Evolutionary conservation across 2,797 vertebrate genomes (phyloP), one percentile per base, ranked within the genome.

Genomic region (Onychomys torridus): DNA sequence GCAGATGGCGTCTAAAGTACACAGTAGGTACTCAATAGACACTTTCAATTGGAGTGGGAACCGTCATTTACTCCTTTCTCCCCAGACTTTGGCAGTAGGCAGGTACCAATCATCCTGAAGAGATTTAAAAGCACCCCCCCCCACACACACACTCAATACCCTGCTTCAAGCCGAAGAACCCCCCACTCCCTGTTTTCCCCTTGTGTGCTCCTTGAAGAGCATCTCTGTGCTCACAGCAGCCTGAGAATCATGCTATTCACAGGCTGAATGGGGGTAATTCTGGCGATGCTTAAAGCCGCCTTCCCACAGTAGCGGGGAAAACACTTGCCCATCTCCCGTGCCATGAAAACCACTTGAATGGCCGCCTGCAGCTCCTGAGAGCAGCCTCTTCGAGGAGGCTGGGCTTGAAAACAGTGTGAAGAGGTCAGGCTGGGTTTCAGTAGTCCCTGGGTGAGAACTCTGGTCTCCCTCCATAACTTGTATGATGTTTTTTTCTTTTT

Each of bases 191-290:
- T 55, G 65, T 59, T 82, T 82, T 65, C 29, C 49, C 82, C 90
- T 91, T 12, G 63, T 73, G 63, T 63, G 25, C 69, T 52, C 67
- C 65, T 19, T 95, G 94, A 97, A 94, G 90, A 96, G 81, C 40
- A 69, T 40, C 75, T 59, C 34, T 46, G 59, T 46, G 61, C 59
- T 82, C 29, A 88, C 83, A 94, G 85, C 46, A 89, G 90, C 82
- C 85, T 19, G 55, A 65, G 77, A 93, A 94, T 86, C 69, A 34
- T 19, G 34, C 75, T 73, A 93, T 96, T 86, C 29, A 59, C 37
- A 69, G 89, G 61, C 55, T 86, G 76, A 97, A 97, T 96, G 89
- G 78, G 93, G 89, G 82, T n/a, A 87, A 95, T 34, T n/a, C 67
- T 34, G 32, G 82, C 0, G 57, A 32, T 52, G 76, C 52, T 82